A percentile compares a stretch with the other conserved stretches of the same genome.
phyloP scores from a whole-genome alignment of 2,888 invertebrate genomes.

The Drosophila austrosaltans region DNA sequence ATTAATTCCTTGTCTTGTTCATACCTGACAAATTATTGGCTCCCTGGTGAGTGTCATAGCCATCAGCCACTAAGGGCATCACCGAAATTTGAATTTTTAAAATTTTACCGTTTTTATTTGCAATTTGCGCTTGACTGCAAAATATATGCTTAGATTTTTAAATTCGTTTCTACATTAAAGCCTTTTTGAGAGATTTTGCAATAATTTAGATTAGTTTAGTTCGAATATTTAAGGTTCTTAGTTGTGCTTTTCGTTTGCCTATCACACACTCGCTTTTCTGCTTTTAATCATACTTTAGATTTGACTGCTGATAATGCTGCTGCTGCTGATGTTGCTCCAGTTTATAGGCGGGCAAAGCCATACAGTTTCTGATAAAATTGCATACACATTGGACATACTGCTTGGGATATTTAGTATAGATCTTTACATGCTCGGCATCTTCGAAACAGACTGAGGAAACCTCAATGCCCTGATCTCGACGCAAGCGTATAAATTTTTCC shows the following conservation, averaged over 20 bases:
- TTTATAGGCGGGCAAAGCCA: constrained; percentile 74
- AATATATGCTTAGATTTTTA: constrained; percentile 52
- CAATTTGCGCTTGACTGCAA: constrained; percentile 22
- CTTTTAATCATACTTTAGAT: constrained; percentile 60
- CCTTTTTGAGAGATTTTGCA: constrained; percentile 37
- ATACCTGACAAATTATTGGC: neutral
- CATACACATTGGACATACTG: constrained; percentile 86
- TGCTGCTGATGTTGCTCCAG: constrained; percentile 28
- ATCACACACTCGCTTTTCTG: constrained; percentile 54
- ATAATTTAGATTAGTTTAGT: constrained; percentile 36
- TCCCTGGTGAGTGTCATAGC: constrained; percentile 1
- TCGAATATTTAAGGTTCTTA: constrained; percentile 40
- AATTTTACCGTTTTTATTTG: constrained; percentile 14
- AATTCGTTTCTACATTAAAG: constrained; percentile 68
- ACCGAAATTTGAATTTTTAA: constrained; percentile 9
- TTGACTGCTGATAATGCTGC: constrained; percentile 18
- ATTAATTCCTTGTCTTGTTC: neutral
- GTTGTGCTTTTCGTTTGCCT: constrained; percentile 56
- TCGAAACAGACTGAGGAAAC: constrained; percentile 87
- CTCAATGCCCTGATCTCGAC: constrained; percentile 86
- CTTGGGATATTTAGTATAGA: constrained; percentile 87
- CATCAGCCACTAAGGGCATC: neutral
- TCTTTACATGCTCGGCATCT: constrained; percentile 90
- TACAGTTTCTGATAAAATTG: constrained; percentile 86
- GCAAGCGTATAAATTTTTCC: constrained; percentile 86